Evolutionary conservation across 30 jellyfish, hydroid and myxozoan genomes (phyloP), one percentile per base, ranked within the genome.

Genomic region (Clytia hemisphaerica): DNA sequence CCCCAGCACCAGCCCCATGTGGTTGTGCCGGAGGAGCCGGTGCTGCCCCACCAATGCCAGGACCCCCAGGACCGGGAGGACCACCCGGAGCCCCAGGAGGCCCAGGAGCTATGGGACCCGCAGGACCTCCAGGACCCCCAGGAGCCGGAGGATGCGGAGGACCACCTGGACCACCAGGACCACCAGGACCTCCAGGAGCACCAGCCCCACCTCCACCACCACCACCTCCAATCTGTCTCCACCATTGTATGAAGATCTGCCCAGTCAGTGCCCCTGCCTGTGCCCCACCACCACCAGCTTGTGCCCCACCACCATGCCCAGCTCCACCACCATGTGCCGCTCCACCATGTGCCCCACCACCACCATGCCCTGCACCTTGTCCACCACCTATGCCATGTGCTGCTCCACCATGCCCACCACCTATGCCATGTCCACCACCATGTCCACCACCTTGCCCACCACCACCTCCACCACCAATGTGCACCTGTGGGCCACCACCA

Each of bases 151-250:
- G 96, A 86, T 87, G 93, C 34, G 82, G 71, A 48, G 96, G 96
- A 77, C 96, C 96, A 57, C 79, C 96, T 31, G 96, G 96, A 78
- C 96, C 96, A 44, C 96, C 96, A 69, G 96, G 96, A 78, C 96
- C 96, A 35, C 86, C 86, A 55, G 96, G 96, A 78, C 96, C 96
- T 51, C 96, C 96, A 29, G 96, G 96, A 77, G 93, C 94, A 45
- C 97, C 97, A 62, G 97, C 95, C 66, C 93, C 94, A 40, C 96
- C 96, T 70, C 93, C 97, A 35, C 97, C 97, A 72, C 97, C 97
- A 80, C 96, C 96, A 73, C 93, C 96, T 59, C 96, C 96, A 78
- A 71, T 84, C 93, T 84, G 95, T 53, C 91, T 75, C 29, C 92
- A 74, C 71, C 94, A 82, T 49, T 82, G 94, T 51, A 82, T 82